These are phyloP conservation scores for Calliopum simillimum DNA, from an alignment of 2,888 invertebrate species.

Conservation along the genomic window DNA sequence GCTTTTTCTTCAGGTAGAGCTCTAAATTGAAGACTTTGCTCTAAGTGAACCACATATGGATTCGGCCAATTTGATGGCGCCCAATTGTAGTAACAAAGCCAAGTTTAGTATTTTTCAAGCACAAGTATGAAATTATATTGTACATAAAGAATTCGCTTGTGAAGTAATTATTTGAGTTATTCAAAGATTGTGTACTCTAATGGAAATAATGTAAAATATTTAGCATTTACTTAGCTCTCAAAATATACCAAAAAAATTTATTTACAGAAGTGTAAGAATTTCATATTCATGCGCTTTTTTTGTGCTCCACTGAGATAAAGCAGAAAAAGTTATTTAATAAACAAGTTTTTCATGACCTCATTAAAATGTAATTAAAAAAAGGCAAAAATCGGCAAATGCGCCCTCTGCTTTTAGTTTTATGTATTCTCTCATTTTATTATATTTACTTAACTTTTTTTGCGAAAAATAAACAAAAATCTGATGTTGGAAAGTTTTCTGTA, in stretches of 20 bases:
- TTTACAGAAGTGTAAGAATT: slow-evolving; percentile 12
- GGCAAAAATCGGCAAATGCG: slow-evolving; percentile 6
- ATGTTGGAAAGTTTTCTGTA: neutral
- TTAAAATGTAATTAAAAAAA: slow-evolving; percentile 37
- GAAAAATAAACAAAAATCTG: slow-evolving; percentile 2
- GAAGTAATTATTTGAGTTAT: no score
- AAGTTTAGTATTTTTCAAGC: no score
- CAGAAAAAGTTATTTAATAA: slow-evolving; percentile 42
- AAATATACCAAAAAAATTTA: slow-evolving; percentile 14
- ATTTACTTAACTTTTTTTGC: neutral
- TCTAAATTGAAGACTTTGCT: no score
- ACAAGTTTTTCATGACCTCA: slow-evolving; percentile 44
- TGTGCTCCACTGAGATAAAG: slow-evolving; percentile 16
- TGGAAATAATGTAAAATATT: no score
- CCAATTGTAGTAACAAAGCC: no score
- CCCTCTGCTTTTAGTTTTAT: neutral
- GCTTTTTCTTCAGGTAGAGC: no score
- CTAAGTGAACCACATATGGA: no score
- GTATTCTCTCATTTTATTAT: neutral
- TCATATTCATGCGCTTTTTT: neutral
- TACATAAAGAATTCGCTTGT: no score
- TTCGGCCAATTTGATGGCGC: no score
- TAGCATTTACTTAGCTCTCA: slow-evolving; percentile 9
- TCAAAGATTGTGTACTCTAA: no score
- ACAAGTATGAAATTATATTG: no score